A percentile compares a stretch with the other conserved stretches of the same genome.
These are phyloP conservation scores for Helleia helle DNA, from an alignment of 2,888 invertebrate species.

Conservation along the genomic window DNA sequence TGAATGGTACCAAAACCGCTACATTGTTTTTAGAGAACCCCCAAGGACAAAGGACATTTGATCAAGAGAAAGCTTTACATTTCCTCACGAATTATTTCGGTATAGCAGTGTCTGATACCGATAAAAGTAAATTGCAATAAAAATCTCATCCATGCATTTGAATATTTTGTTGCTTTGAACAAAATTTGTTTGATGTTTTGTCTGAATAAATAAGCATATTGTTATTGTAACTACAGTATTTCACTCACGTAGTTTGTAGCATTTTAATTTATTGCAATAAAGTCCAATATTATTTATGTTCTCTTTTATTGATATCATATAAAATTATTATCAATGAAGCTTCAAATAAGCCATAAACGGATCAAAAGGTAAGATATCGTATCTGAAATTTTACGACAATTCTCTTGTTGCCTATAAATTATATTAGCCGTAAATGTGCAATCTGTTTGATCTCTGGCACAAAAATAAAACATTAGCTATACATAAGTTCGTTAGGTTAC, in stretches of 20 bases:
- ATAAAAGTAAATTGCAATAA: conserved; percentile 6
- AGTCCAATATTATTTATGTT: conserved; percentile 7
- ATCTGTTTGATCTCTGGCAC: too few species aligned
- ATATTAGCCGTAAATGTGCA: too few species aligned
- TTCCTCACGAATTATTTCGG: conserved; percentile 44
- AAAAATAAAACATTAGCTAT: too few species aligned
- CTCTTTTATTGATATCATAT: not conserved
- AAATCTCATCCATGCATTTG: not conserved
- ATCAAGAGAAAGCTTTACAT: conserved; percentile 36
- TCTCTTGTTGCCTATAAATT: too few species aligned
- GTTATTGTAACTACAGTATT: conserved; percentile 16
- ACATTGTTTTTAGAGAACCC: conserved; percentile 82
- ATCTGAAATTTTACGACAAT: too few species aligned
- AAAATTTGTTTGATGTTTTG: not conserved
- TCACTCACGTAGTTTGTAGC: conserved; percentile 14
- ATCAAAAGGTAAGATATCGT: too few species aligned
- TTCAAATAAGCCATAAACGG: too few species aligned
- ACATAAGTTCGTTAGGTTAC: too few species aligned
- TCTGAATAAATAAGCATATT: too few species aligned
- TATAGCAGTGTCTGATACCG: conserved; percentile 15
- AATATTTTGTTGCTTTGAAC: conserved; percentile 5
- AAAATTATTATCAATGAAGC: too few species aligned
- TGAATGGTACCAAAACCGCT: conserved; percentile 62
- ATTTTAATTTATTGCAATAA: conserved; percentile 18
- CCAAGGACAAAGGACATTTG: conserved; percentile 47